Conservation (phyloP, 1,140 invertebrate genomes). For the Mamestra configurata region DNA sequence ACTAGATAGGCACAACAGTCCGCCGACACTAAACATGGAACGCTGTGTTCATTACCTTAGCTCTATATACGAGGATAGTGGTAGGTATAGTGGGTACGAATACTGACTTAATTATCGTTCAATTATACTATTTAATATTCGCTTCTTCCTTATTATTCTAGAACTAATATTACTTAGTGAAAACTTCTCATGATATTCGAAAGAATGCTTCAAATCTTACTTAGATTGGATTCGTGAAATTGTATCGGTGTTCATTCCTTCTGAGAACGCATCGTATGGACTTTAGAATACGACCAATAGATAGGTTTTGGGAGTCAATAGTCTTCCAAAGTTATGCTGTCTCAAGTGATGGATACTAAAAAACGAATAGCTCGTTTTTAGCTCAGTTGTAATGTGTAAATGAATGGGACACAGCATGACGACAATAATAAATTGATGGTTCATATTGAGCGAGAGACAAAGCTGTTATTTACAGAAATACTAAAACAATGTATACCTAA, state of each 20-base stretch:
- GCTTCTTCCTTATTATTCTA: conserved; percentile 8
- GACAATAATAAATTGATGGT: conserved; percentile 8
- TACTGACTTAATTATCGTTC: neutral
- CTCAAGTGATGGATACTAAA: neutral
- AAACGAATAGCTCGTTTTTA: neutral
- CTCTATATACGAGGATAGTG: conserved; percentile 5
- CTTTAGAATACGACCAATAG: neutral
- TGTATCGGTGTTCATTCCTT: neutral
- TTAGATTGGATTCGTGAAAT: neutral
- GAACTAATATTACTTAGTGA: neutral
- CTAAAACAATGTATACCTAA: neutral
- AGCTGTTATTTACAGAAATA: neutral
- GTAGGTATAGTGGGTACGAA: conserved; percentile 5
- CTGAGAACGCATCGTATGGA: neutral
- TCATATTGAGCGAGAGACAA: neutral
- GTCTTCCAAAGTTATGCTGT: conserved; percentile 35
- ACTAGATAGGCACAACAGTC: conserved; percentile 60
- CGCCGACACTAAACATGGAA: conserved; percentile 29
- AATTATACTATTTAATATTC: conserved; percentile 27
- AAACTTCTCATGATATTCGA: neutral
- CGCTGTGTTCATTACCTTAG: conserved; percentile 46
- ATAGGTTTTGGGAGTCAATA: neutral
- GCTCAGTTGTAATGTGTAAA: neutral
- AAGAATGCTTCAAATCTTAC: neutral
- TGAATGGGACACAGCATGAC: neutral